Evolutionary conservation across 2,113 vertebrate genomes (phyloP).

Genomic region (Noturus placidus): DNA sequence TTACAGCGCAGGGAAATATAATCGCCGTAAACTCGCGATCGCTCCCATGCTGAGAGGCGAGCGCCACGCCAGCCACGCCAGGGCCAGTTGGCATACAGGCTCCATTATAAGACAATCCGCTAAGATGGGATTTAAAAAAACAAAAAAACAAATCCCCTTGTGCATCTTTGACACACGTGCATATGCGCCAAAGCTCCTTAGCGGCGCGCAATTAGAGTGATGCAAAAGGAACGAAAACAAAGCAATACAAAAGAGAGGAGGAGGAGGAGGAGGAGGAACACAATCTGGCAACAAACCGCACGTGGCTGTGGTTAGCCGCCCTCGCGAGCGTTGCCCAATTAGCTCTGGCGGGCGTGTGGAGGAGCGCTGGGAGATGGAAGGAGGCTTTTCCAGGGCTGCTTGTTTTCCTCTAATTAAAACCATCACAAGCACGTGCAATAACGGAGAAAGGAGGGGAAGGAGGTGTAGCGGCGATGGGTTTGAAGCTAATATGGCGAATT

Average conservation of each 20-base stretch:
- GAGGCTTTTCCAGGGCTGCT: constrained; percentile 66
- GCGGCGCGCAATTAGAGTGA: constrained; percentile 64
- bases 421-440: constrained; percentile 52
- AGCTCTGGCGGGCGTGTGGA: constrained; percentile 61
- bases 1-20: constrained; percentile 46
- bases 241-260: constrained; percentile 40
- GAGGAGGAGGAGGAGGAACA: constrained; percentile 29
- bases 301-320: constrained; percentile 61
- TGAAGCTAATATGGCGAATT: constrained; percentile 61
- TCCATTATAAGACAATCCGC: constrained; percentile 35
- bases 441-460: not conserved
- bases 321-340: constrained; percentile 73
- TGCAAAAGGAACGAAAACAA: constrained; percentile 45
- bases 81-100: constrained; percentile 35
- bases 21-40: constrained; percentile 41
- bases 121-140: constrained; percentile 35
- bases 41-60: constrained; percentile 39
- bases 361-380: constrained; percentile 60
- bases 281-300: constrained; percentile 53
- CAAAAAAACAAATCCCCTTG: constrained; percentile 16
- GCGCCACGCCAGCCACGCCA: constrained; percentile 34
- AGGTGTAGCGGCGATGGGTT: constrained; percentile 10
- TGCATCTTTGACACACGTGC: constrained; percentile 51
- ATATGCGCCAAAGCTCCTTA: constrained; percentile 45
- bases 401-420: constrained; percentile 80